phyloP scores from a whole-genome alignment of 35 echinoderm and acorn worm genomes.

The Diadema setosum region DNA sequence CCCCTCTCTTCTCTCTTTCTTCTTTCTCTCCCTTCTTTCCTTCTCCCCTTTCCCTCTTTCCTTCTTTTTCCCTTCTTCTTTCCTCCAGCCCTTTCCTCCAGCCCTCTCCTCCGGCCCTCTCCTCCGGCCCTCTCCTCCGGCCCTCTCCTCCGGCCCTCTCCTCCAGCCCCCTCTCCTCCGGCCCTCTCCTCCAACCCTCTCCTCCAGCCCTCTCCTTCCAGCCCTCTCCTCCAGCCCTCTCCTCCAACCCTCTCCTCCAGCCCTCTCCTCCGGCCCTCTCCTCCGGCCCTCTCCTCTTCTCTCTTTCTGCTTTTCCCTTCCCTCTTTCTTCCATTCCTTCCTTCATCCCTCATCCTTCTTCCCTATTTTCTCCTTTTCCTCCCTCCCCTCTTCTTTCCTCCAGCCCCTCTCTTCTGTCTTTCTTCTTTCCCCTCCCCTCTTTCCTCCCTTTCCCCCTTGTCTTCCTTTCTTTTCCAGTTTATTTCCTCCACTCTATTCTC shows the following conservation, averaged over 20 bases:
- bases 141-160: neutral
- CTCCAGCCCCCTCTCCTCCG: neutral
- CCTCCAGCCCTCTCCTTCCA: neutral
- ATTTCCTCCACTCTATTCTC: no score
- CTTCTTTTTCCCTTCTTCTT: neutral
- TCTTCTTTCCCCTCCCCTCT: no score
- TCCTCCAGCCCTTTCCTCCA: neutral
- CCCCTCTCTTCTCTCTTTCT: neutral
- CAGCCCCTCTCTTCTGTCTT: no score
- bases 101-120: neutral
- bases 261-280: no score
- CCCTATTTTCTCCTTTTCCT: no score
- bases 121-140: neutral
- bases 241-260: neutral
- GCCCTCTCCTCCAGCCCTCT: neutral
- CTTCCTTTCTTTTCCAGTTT: no score
- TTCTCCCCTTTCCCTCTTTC: neutral
- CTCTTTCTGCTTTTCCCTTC: no score
- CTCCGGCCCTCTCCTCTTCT: no score
- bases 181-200: neutral
- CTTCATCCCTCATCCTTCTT: neutral
- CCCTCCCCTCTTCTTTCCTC: no score
- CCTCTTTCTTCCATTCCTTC: neutral
- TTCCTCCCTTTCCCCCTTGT: no score
- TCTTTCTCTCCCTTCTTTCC: neutral